Evolutionary conservation across 2,113 vertebrate species (phyloP).

Genomic region (Ursus arctos): DNA sequence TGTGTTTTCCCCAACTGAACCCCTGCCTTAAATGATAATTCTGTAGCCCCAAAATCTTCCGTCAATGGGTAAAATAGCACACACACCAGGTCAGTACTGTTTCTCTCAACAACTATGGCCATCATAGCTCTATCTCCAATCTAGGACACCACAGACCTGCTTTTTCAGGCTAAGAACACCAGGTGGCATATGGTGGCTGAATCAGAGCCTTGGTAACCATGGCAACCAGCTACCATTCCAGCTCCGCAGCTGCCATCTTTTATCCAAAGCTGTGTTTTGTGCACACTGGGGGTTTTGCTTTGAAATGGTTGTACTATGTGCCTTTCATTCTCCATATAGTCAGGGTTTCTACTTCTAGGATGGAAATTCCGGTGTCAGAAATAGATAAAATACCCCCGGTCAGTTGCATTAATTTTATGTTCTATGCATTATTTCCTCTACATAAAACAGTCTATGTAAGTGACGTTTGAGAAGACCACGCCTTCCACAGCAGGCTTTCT

Average conservation of each 20-base stretch:
- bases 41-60: not conserved
- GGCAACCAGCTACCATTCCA: conserved; percentile 80
- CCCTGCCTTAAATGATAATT: not conserved
- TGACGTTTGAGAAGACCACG: conserved; percentile 55
- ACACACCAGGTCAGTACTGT: not conserved
- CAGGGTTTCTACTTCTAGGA: conserved; percentile 10
- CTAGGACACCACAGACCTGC: conserved; percentile 59
- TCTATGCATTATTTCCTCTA: conserved; percentile 34
- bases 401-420: conserved; percentile 21
- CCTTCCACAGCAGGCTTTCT: conserved; percentile 67
- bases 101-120: not conserved
- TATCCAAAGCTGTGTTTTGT: conserved; percentile 79
- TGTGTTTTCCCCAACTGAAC: not conserved
- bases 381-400: conserved; percentile 21
- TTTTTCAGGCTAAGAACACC: conserved; percentile 77
- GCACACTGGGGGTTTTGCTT: conserved; percentile 75
- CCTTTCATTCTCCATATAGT: conserved; percentile 52
- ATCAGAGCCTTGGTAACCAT: conserved; percentile 77
- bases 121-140: not conserved
- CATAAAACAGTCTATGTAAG: not conserved
- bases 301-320: conserved; percentile 68
- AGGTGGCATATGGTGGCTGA: conserved; percentile 80
- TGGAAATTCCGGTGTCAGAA: conserved; percentile 45
- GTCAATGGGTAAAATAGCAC: not conserved
- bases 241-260: conserved; percentile 83